Evolutionary conservation across 2,113 vertebrate genomes (phyloP), one percentile per base, ranked within the genome.

Genomic region (Seriola quinqueradiata): DNA sequence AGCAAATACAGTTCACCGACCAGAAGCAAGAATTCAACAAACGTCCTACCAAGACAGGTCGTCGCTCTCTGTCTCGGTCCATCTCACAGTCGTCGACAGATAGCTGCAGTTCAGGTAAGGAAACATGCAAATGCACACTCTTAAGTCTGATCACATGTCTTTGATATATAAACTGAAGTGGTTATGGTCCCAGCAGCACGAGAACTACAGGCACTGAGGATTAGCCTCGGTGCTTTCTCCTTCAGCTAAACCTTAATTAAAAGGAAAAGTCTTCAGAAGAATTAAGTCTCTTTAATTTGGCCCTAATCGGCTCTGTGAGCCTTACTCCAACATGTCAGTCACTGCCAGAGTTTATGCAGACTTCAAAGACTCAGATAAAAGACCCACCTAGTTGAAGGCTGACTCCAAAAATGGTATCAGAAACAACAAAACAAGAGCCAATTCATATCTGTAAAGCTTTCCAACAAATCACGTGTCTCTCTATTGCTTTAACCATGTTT

Each of bases 11-110:
- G 69, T 94, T 97, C 85, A 96, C 95, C 44, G 96, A 98, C 86
- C 96, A 97, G 74, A 96, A 96, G 81, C 95, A 97, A 72, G 97
- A 98, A 67, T 99, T 98, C 93, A 97, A 97, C 94, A 97, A 97
- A 79, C 97, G 95, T 65, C 95, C 95, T 0, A 96, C 92, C 4
- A 97, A 97, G 94, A 96, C 96, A 0, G 96, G 94, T 6, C 96
- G 94, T 46, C 96, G 95, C 23, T 97, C 97, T 0, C 91, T 97
- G 54, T 97, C 98, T 16, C 97, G 92, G 19, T 98, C 98, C 78
- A 96, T 97, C 92, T 98, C 97, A 0, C 97, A 97, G 86, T 97
- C 96, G 0, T 97, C 97, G 0, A 96, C 96, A 5, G 97, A 98
- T 42, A 98, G 97, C 92, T 95, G 95, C 86, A 96, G 96, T 90